Evolutionary conservation across 2,113 vertebrate species (phyloP), one percentile per base, ranked within the genome.

Genomic region (Centropristis striata): DNA sequence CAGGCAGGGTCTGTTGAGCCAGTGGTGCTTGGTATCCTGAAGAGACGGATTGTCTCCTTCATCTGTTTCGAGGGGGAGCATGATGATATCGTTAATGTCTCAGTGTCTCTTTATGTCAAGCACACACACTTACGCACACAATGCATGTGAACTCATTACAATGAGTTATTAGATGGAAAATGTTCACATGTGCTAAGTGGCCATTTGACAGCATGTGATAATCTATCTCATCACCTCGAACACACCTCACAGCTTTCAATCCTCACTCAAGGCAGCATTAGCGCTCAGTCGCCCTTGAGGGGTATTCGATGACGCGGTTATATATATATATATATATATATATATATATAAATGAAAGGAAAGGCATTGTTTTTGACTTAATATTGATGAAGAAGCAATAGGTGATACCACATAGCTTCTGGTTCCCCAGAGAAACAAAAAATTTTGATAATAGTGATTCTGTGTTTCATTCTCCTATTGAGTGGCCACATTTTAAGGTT

Each of bases 31-130:
- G 67, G 95, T 92, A 84, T 97, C 96, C 87, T 96, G 90, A 36
- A 98, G 91, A 46, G 95, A 90, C 58, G 96, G 95, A 85, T 96
- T 95, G 92, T 97, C 95, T 63, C 96, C 90, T 59, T 97, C 97
- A 97, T 97, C 98, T 99, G 94, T 84, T 92, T 93, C 78, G 61
- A 88, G 46, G 63, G n/a, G 70, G 37, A 78, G 41, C 23, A 58
- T 28, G 50, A 73, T 59, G 50, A 54, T 20, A 49, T 59, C 61
- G 75, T 50, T 18, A 49, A 4, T 18, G 16, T 55, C 58, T 67
- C 32, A 37, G 16, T 47, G 4, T 6, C 57, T n/a, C 37, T 23
- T 6, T 41, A 39, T 78, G 50, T 44, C 71, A 53, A 37, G 55
- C 14, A 3, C 23, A 32, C 51, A 20, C 66, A 78, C 25, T 14